Conservation (phyloP, 2,888 invertebrate species). For the Thecophora atra region DNA sequence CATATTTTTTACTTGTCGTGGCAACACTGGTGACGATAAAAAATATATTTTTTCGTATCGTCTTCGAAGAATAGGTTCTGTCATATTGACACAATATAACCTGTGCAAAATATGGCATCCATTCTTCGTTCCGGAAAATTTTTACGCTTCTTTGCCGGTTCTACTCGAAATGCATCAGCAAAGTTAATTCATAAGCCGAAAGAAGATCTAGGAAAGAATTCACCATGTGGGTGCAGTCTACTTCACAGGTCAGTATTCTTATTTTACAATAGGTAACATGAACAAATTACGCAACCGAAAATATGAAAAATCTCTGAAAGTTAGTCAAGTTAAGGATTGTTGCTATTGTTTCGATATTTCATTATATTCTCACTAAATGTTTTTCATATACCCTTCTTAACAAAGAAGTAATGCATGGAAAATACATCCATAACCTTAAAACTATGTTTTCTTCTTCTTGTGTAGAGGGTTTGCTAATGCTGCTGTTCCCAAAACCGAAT, state of each 20-base stretch:
- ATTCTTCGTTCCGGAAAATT: constrained; percentile 76
- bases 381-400: neutral
- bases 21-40: too few relatives aligned
- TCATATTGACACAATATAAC: neutral
- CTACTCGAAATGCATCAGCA: constrained; percentile 75
- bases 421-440: constrained; percentile 43
- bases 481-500: constrained; percentile 69
- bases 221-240: constrained; percentile 68
- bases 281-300: constrained; percentile 49
- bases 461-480: constrained; percentile 70
- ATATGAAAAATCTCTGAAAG: neutral
- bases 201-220: constrained; percentile 68
- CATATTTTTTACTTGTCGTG: too few relatives aligned
- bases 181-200: constrained; percentile 75
- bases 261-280: constrained; percentile 14
- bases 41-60: too few relatives aligned
- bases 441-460: constrained; percentile 35
- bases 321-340: neutral
- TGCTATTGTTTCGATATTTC: too few relatives aligned
- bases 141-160: constrained; percentile 77
- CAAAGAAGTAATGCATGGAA: neutral
- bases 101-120: constrained; percentile 58
- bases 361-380: too few relatives aligned
- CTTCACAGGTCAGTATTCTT: constrained; percentile 45
- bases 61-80: neutral